A percentile compares a stretch with the other conserved stretches of the same genome.
Conservation (phyloP, 1,140 invertebrate genomes). For the Odontomachus brunneus region DNA sequence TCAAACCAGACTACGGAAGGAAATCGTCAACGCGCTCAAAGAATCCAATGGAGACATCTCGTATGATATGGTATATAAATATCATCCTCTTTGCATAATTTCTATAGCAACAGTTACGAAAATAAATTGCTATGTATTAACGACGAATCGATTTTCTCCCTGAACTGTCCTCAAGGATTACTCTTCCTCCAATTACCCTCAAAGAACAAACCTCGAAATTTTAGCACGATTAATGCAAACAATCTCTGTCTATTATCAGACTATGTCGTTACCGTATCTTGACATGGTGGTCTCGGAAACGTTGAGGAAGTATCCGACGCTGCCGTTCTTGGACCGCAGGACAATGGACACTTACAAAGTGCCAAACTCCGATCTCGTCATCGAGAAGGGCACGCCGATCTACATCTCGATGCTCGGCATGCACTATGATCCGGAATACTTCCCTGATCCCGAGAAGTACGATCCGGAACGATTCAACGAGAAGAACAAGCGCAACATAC, state of each 20-base stretch:
- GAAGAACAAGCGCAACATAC: constrained; percentile 80
- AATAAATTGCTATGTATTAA: too few species aligned
- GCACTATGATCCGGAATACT: constrained; percentile 89
- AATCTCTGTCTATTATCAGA: constrained; percentile 40
- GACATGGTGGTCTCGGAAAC: constrained; percentile 84
- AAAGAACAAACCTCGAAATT: neutral
- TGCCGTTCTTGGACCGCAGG: constrained; percentile 83
- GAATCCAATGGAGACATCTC: constrained; percentile 82
- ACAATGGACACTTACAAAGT: constrained; percentile 81
- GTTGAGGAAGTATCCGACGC: constrained; percentile 84
- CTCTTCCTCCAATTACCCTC: neutral
- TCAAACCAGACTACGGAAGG: constrained; percentile 85
- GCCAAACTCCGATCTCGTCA: constrained; percentile 84
- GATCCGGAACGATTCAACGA: constrained; percentile 91
- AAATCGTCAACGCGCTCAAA: constrained; percentile 84
- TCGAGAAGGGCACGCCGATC: constrained; percentile 86
- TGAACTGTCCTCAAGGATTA: neutral
- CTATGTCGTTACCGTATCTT: constrained; percentile 64
- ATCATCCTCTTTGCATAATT: neutral
- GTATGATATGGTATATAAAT: constrained; percentile 82
- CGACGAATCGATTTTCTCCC: too few species aligned
- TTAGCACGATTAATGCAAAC: neutral
- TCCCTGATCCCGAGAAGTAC: constrained; percentile 89
- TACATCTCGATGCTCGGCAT: constrained; percentile 86
- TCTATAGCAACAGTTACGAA: too few species aligned